phyloP scores from a whole-genome alignment of 2,797 vertebrate genomes.

The Tragopan temminckii region DNA sequence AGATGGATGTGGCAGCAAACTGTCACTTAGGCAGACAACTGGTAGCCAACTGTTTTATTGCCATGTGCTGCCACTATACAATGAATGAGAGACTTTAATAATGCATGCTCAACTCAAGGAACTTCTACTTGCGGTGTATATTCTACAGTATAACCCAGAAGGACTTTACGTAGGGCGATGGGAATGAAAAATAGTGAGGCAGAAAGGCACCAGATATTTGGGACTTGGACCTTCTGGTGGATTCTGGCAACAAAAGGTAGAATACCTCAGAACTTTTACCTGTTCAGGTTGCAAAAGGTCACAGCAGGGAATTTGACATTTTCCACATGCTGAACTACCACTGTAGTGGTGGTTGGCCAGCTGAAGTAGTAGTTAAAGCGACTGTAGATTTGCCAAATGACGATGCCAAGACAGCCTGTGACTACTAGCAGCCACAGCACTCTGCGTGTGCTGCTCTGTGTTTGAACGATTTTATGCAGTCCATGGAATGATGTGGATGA shows the following conservation, averaged over 20 bases:
- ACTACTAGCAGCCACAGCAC: slow-evolving; percentile 76
- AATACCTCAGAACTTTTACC: slow-evolving; percentile 67
- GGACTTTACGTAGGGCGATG: not conserved
- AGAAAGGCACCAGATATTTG: not conserved
- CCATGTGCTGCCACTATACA: not conserved
- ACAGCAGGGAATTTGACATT: slow-evolving; percentile 81
- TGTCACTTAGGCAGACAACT: not conserved
- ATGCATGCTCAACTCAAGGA: not conserved
- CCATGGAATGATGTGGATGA: slow-evolving; percentile 82
- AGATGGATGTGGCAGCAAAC: not conserved
- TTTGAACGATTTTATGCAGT: slow-evolving; percentile 74
- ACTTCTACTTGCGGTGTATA: rapidly evolving
- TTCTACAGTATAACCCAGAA: not conserved
- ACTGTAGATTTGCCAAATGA: slow-evolving; percentile 75
- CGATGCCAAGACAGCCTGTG: slow-evolving; percentile 46
- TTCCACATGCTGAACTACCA: slow-evolving; percentile 81
- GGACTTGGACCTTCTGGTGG: not conserved
- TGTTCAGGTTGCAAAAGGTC: slow-evolving; percentile 85
- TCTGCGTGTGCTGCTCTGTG: slow-evolving; percentile 58
- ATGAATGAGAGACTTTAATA: not conserved
- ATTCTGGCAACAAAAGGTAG: not conserved
- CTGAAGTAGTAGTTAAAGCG: slow-evolving; percentile 80
- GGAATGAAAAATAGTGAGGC: not conserved
- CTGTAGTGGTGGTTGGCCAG: slow-evolving; percentile 81
- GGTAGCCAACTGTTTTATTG: not conserved